Evolutionary conservation across 2,888 invertebrate species (phyloP), one percentile per base, ranked within the genome.

Genomic region (Lysandra coridon): DNA sequence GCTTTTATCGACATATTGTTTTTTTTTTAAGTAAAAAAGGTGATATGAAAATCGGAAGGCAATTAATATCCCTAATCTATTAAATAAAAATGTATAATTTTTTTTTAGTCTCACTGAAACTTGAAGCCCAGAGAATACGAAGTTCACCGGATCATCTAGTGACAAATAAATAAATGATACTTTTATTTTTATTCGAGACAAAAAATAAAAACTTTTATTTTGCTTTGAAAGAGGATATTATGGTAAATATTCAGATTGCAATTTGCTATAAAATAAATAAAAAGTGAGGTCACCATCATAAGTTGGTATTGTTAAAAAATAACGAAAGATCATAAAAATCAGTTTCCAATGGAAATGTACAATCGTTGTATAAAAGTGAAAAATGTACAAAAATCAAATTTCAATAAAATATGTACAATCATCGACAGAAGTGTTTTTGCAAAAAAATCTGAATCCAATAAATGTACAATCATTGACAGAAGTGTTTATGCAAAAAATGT

Each of bases 401-500:
- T 23, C 64, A 23, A 69, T 33, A 69, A 33, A 37, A 37, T 37
- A 33, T 33, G 69, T 33, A 69, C 69, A 69, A 69, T 69, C 3
- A 64, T 17, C 14, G 14, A 69, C 33, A 69, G 14, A 69, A 69
- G 33, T 69, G 23, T 6, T 7, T 69, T 14, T 69, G 14, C 69
- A 14, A 33, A 33, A 33, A 33, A 12, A n/a, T 14, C 33, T 1
- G 33, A 69, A 69, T 33, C 1, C 64, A 64, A 64, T 33, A 69
- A 69, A 5, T 33, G 10, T 69, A 69, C 33, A 69, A 33, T 69
- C 14, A 69, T 69, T 17, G 69, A 33, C 33, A 17, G 23, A 69
- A 69, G 69, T 37, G 69, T 37, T 69, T 69, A 69, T 69, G 69
- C 33, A 69, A 69, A 69, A 69, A 37, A 33, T 37, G 69, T 33